Conservation (phyloP, 2,797 vertebrate genomes). For the Helostoma temminkii region DNA sequence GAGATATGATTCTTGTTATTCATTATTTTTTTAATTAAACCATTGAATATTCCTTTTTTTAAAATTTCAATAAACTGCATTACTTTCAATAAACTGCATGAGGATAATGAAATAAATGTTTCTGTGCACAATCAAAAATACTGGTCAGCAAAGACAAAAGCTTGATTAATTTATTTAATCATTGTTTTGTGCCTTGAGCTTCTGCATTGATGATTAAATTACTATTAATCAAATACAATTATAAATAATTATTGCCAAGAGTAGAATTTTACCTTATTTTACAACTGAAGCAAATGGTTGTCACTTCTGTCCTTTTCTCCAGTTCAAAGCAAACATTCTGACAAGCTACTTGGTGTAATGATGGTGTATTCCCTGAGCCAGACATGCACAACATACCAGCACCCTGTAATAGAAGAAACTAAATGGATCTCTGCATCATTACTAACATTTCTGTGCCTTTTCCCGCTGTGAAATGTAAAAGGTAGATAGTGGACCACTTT, state of each 20-base stretch:
- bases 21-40: too few species aligned
- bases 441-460: neutral
- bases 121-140: neutral
- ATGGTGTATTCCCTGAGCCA: neutral
- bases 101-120: neutral
- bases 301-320: neutral
- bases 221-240: slow-evolving; percentile 1
- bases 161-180: slow-evolving; percentile 3
- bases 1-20: too few species aligned
- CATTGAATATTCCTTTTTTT: too few species aligned
- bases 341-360: neutral
- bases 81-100: neutral
- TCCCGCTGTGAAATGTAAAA: slow-evolving; percentile 19
- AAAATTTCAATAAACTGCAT: too few species aligned
- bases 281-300: neutral
- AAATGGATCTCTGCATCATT: slow-evolving; percentile 14
- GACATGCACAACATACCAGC: neutral
- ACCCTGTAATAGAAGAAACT: neutral
- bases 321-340: slow-evolving; percentile 4
- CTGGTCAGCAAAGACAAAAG: neutral
- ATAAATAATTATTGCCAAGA: neutral
- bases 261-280: neutral
- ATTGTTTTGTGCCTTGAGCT: slow-evolving; percentile 10
- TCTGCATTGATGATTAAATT: neutral
- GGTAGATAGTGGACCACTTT: slow-evolving; percentile 8